Evolutionary conservation across 2,113 vertebrate genomes (phyloP).

Genomic region (Phaethon lepturus): DNA sequence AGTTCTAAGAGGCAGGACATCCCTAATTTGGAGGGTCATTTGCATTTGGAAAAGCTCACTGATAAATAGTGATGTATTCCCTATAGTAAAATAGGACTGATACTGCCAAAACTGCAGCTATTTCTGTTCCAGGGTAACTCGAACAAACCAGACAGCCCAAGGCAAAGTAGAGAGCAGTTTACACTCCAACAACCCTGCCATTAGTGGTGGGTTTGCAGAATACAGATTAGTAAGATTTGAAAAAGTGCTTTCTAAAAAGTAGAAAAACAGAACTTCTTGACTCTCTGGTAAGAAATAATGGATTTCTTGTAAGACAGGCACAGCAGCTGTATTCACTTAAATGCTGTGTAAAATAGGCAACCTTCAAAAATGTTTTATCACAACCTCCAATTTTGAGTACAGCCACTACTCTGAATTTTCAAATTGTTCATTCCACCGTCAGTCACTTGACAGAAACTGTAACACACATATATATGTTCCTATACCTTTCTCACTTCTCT

Average conservation of each 20-base stretch:
- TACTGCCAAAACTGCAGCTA: conserved; percentile 72
- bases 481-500: background rate
- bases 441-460: background rate
- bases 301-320: conserved; percentile 34
- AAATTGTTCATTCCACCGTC: background rate
- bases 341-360: background rate
- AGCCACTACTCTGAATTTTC: background rate
- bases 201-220: conserved; percentile 62
- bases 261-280: background rate
- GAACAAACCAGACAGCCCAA: conserved; percentile 73
- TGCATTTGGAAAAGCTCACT: conserved; percentile 78
- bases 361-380: conserved; percentile 30
- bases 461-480: background rate
- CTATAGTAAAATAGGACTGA: conserved; percentile 66
- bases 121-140: conserved; percentile 72
- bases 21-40: conserved; percentile 80
- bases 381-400: background rate
- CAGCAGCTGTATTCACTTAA: conserved; percentile 30
- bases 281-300: conserved; percentile 51
- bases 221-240: conserved; percentile 67
- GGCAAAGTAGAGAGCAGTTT: conserved; percentile 68
- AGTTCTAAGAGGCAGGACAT: conserved; percentile 78
- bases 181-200: conserved; percentile 67
- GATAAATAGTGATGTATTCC: conserved; percentile 73
- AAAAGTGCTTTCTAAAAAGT: conserved; percentile 40